Evolutionary conservation across 2,797 vertebrate genomes (phyloP).

Genomic region (Pitangus sulphuratus): DNA sequence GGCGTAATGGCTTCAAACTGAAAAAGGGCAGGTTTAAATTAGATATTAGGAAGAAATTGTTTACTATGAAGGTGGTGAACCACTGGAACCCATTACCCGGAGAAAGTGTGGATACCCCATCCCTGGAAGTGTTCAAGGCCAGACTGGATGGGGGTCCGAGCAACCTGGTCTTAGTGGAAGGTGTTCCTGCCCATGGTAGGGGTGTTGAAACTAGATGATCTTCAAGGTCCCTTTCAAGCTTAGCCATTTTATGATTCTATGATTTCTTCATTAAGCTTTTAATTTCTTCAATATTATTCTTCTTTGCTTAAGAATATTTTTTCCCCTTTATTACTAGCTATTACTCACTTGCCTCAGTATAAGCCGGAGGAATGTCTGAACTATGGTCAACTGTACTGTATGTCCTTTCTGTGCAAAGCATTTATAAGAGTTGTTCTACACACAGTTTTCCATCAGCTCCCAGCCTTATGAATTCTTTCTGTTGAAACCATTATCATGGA

Average conservation of each 20-base stretch:
- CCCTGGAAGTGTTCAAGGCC: background rate
- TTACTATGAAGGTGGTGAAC: background rate
- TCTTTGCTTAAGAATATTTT: background rate
- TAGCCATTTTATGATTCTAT: background rate
- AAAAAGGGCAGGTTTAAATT: background rate
- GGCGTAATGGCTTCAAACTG: background rate
- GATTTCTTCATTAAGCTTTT: background rate
- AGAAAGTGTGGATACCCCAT: background rate
- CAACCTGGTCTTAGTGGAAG: background rate
- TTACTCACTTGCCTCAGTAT: background rate
- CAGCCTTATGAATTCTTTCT: background rate
- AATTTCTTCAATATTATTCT: background rate
- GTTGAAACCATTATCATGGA: background rate
- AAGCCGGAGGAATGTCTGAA: background rate
- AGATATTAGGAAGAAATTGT: background rate
- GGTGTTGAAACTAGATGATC: accelerated
- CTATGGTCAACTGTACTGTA: background rate
- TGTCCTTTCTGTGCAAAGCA: background rate
- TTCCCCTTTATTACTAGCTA: background rate
- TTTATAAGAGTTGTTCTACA: background rate
- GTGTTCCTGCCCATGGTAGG: background rate
- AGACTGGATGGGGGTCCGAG: background rate
- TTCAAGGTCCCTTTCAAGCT: background rate
- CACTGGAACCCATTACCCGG: background rate
- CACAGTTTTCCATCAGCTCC: background rate